These are phyloP conservation scores for Scomber scombrus DNA, from an alignment of 2,113 vertebrate species.

Conservation along the genomic window DNA sequence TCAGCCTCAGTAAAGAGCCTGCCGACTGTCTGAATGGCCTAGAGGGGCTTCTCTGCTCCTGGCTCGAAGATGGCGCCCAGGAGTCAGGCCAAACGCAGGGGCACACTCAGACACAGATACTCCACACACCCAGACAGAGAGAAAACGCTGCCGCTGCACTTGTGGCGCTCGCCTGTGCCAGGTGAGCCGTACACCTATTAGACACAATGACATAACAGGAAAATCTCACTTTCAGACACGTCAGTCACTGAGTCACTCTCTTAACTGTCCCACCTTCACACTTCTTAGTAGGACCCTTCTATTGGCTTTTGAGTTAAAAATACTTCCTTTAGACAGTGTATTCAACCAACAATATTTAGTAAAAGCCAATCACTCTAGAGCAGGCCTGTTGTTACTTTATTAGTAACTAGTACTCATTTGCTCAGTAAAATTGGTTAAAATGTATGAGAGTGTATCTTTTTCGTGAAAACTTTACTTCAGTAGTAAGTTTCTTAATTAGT, in stretches of 20 bases:
- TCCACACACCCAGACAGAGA: slow-evolving; percentile 89
- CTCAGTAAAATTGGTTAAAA: background rate
- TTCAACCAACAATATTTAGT: background rate
- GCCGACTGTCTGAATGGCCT: slow-evolving; percentile 97
- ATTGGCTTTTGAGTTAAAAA: background rate
- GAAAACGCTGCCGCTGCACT: slow-evolving; percentile 97
- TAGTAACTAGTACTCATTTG: background rate
- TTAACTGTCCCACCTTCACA: background rate
- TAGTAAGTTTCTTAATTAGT: background rate
- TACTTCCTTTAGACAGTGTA: background rate
- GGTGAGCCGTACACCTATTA: slow-evolving; percentile 83
- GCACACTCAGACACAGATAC: slow-evolving; percentile 88
- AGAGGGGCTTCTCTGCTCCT: slow-evolving; percentile 95
- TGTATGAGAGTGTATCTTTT: background rate
- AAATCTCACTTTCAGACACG: background rate
- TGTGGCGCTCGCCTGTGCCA: slow-evolving; percentile 96
- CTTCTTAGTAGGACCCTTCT: background rate
- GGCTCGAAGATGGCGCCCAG: slow-evolving; percentile 91
- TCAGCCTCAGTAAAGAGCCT: slow-evolving; percentile 98
- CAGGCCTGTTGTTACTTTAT: background rate
- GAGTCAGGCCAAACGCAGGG: slow-evolving; percentile 86
- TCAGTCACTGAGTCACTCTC: background rate
- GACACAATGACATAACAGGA: background rate
- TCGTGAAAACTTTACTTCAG: background rate
- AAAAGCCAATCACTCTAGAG: background rate